These are phyloP conservation scores for Halcyon badia DNA, from an alignment of 2,797 vertebrate genomes.

Conservation along the genomic window DNA sequence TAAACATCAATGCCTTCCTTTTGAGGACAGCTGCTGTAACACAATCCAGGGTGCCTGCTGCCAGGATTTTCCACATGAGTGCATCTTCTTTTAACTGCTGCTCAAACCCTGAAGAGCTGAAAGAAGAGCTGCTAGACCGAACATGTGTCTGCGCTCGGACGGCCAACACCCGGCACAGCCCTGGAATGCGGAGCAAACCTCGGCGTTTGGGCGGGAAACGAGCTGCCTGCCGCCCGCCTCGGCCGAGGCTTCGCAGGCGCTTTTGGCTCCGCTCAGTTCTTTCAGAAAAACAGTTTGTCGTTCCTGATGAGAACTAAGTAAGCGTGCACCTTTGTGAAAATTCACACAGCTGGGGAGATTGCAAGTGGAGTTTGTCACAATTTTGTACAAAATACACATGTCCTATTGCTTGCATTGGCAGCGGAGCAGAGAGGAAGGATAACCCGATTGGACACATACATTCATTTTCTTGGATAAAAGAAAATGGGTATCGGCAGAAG, in stretches of 20 bases:
- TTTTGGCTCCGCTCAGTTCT: not conserved
- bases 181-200: conserved; percentile 61
- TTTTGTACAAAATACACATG: not conserved
- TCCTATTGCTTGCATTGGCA: not conserved
- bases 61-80: conserved; percentile 76
- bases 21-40: conserved; percentile 72
- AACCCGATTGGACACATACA: accelerated
- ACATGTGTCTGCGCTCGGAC: conserved; percentile 57
- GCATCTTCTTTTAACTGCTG: conserved; percentile 69
- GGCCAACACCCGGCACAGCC: conserved; percentile 48
- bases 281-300: not conserved
- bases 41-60: conserved; percentile 64
- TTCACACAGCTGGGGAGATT: accelerated
- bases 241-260: not conserved
- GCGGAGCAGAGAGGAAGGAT: not conserved
- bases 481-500: not conserved
- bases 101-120: conserved; percentile 56
- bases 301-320: not conserved
- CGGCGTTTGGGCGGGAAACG: not conserved
- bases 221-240: not conserved
- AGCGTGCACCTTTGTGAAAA: accelerated
- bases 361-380: not conserved
- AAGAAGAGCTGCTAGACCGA: conserved; percentile 70
- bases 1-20: conserved; percentile 65
- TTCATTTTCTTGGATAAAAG: not conserved